phyloP scores from a whole-genome alignment of 2,113 vertebrate species.

The Scophthalmus maximus region DNA sequence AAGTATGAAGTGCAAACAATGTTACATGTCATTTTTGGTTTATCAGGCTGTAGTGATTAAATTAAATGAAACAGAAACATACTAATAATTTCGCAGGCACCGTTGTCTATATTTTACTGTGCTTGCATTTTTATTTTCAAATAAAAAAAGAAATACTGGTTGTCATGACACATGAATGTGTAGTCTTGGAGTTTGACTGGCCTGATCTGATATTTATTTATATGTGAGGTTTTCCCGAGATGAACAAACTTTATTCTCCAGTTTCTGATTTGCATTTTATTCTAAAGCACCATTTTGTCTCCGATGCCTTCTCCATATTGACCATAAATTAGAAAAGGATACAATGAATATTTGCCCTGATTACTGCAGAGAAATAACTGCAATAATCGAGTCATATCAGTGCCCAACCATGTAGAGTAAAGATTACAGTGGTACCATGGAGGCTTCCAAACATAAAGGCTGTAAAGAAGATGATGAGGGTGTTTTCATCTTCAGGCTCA shows the following conservation, averaged over 20 bases:
- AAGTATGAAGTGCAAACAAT: background rate
- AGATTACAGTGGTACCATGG: slow-evolving; percentile 40
- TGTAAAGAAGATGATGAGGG: slow-evolving; percentile 51
- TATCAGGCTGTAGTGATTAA: no score
- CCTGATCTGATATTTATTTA: no score
- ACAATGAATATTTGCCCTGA: slow-evolving; percentile 12
- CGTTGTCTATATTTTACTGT: no score
- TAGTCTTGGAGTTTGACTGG: no score
- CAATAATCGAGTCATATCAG: slow-evolving; percentile 16
- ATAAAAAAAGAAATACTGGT: background rate
- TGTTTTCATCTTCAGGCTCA: slow-evolving; percentile 73
- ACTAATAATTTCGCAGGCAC: no score
- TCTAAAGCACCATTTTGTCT: background rate
- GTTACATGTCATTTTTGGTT: no score
- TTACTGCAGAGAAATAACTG: slow-evolving; percentile 18
- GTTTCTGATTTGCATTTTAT: slow-evolving; percentile 16
- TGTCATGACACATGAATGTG: background rate
- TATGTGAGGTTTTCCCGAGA: no score
- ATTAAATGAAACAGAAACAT: no score
- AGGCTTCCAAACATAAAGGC: slow-evolving; percentile 38
- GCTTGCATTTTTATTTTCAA: background rate
- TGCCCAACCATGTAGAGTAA: slow-evolving; percentile 29
- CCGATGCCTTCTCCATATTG: no score
- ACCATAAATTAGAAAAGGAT: background rate
- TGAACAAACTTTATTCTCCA: no score